phyloP scores from a whole-genome alignment of 2,113 vertebrate genomes.

The Tragelaphus buxtoni region DNA sequence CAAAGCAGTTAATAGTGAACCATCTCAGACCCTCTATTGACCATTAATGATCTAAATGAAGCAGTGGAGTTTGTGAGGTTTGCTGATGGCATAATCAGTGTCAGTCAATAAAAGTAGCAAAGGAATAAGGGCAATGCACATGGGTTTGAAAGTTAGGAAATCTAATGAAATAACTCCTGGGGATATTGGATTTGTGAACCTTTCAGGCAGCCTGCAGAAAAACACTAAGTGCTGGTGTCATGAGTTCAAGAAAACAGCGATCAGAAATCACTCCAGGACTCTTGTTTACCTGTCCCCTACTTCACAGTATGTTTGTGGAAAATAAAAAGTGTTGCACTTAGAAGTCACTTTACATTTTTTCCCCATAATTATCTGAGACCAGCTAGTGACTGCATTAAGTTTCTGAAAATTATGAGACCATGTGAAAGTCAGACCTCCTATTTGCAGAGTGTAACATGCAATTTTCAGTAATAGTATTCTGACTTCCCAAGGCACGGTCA shows the following conservation, averaged over 20 bases:
- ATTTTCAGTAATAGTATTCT: background rate
- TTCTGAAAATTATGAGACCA: too few relatives aligned
- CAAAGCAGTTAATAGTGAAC: constrained; percentile 9
- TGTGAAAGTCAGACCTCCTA: too few relatives aligned
- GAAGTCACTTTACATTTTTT: too few relatives aligned
- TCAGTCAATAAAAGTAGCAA: constrained; percentile 30
- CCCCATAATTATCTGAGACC: too few relatives aligned
- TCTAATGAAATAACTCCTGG: constrained; percentile 58
- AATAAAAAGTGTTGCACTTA: too few relatives aligned
- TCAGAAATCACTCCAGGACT: background rate
- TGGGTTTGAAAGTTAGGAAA: constrained; percentile 26
- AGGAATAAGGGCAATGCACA: background rate
- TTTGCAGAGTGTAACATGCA: background rate
- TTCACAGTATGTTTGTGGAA: background rate
- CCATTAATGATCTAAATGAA: constrained; percentile 48
- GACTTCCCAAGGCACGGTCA: background rate
- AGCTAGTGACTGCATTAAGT: too few relatives aligned
- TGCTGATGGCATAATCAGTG: constrained; percentile 39
- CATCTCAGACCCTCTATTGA: constrained; percentile 35
- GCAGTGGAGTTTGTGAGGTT: constrained; percentile 23
- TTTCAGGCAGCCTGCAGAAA: constrained; percentile 44
- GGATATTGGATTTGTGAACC: constrained; percentile 51
- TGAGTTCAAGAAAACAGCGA: constrained; percentile 45
- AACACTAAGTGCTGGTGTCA: constrained; percentile 48
- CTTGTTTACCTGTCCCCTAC: background rate